Conservation (phyloP, 2,797 vertebrate genomes). For the Gouania willdenowi region DNA sequence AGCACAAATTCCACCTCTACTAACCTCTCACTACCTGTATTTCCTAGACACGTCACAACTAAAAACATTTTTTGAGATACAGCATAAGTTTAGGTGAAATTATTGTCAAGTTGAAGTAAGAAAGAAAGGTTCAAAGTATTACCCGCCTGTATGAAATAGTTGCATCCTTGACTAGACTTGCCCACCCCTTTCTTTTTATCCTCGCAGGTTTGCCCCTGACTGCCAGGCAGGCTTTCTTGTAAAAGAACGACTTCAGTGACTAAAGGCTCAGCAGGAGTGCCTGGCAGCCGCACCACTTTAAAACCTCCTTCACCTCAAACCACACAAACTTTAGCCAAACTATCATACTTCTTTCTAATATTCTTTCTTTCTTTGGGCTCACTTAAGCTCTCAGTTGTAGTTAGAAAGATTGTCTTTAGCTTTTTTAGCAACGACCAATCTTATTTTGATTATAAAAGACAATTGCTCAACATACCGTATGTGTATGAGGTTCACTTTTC, state of each 20-base stretch:
- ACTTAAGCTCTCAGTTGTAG: constrained; percentile 10
- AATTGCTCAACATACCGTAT: no score
- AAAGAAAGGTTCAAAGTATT: constrained; percentile 4
- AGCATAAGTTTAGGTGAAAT: background rate
- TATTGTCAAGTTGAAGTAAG: constrained; percentile 8
- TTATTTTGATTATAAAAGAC: no score
- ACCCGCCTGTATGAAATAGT: constrained; percentile 48
- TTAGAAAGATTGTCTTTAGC: no score
- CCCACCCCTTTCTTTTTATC: constrained; percentile 49
- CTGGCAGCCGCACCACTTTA: constrained; percentile 39
- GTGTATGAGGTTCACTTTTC: no score
- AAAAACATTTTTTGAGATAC: constrained; percentile 17
- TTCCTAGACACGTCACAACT: constrained; percentile 19
- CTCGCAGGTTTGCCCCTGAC: constrained; percentile 51
- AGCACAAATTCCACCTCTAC: constrained; percentile 15
- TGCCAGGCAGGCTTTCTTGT: constrained; percentile 70
- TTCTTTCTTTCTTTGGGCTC: constrained; percentile 2
- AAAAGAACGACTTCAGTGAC: constrained; percentile 76
- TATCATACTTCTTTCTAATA: constrained; percentile 3
- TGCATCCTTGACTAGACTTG: constrained; percentile 47
- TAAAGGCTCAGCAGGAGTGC: constrained; percentile 66
- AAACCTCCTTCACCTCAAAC: constrained; percentile 25
- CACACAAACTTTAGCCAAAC: constrained; percentile 13
- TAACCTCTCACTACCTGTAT: constrained; percentile 25
- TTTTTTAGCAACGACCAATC: no score